These are phyloP conservation scores for Ophonus ardosiacus DNA, from an alignment of 2,888 invertebrate species.

Conservation along the genomic window DNA sequence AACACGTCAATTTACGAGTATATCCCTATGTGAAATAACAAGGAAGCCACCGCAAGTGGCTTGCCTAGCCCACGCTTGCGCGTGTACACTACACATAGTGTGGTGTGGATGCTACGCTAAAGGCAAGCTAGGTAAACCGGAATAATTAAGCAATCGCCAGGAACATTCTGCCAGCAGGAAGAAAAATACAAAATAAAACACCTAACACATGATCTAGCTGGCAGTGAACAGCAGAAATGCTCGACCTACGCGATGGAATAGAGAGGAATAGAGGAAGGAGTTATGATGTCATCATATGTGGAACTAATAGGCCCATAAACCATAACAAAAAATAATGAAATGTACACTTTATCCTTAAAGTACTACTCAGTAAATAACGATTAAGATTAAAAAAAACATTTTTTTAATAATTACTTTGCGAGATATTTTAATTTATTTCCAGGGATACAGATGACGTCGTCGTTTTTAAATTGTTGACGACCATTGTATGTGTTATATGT, in stretches of 20 bases:
- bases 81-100: conserved; percentile 12
- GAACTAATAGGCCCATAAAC: too few species aligned
- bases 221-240: neutral
- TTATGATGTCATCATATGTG: too few species aligned
- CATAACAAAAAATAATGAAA: too few species aligned
- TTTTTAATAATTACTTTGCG: too few species aligned
- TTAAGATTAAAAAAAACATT: too few species aligned
- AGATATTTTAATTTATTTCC: too few species aligned
- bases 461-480: too few species aligned
- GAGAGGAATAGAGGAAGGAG: too few species aligned
- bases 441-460: too few species aligned
- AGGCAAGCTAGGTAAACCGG: conserved; percentile 57
- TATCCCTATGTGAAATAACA: conserved; percentile 39
- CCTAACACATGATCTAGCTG: conserved; percentile 36
- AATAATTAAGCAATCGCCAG: conserved; percentile 63
- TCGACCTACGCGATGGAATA: neutral
- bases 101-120: conserved; percentile 1
- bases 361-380: too few species aligned
- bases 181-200: conserved; percentile 52
- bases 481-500: too few species aligned
- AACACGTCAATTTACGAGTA: conserved; percentile 48
- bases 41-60: conserved; percentile 42
- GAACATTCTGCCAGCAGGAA: conserved; percentile 38
- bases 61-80: conserved; percentile 23
- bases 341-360: too few species aligned